Percentiles rank a stretch among this genome's conserved stretches.
phyloP scores from a whole-genome alignment of 2,888 invertebrate species.

The Luperina testacea region DNA sequence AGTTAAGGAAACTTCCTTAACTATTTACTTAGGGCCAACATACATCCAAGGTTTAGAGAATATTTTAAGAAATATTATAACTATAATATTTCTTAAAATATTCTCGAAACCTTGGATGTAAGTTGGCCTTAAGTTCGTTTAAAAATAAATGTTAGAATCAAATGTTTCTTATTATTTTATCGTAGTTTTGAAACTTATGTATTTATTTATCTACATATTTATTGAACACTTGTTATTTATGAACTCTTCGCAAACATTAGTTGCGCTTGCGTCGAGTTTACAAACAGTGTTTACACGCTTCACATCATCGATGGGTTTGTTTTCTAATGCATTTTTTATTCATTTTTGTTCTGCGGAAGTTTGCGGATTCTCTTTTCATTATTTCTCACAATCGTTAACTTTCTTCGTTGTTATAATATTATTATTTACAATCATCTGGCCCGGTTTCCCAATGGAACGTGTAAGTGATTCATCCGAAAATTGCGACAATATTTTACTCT shows the following conservation, averaged over 20 bases:
- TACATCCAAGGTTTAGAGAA: too few relatives aligned
- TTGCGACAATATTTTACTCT: slow-evolving; percentile 35
- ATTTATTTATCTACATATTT: slow-evolving; percentile 18
- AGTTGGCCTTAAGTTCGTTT: slow-evolving; percentile 43
- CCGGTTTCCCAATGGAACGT: slow-evolving; percentile 35
- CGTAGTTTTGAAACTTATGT: background rate
- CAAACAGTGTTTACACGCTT: slow-evolving; percentile 37
- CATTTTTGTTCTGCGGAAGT: slow-evolving; percentile 22
- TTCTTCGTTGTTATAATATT: slow-evolving; percentile 43
- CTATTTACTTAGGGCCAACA: too few relatives aligned
- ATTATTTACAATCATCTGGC: slow-evolving; percentile 34
- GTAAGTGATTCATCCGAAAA: slow-evolving; percentile 61
- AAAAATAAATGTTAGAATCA: slow-evolving; percentile 19
- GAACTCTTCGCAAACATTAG: slow-evolving; percentile 27
- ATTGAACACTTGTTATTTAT: slow-evolving; percentile 10
- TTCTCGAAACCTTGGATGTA: slow-evolving; percentile 46
- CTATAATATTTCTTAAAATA: slow-evolving; percentile 40
- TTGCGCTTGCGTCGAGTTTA: slow-evolving; percentile 26
- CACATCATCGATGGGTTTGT: slow-evolving; percentile 40
- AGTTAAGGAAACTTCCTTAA: slow-evolving; percentile 50
- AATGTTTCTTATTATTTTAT: background rate
- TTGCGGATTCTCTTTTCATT: slow-evolving; percentile 36
- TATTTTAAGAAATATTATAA: too few relatives aligned
- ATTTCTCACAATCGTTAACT: slow-evolving; percentile 43
- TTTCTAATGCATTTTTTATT: slow-evolving; percentile 43